phyloP scores from a whole-genome alignment of 2,113 vertebrate genomes.

The Proteles cristata region DNA sequence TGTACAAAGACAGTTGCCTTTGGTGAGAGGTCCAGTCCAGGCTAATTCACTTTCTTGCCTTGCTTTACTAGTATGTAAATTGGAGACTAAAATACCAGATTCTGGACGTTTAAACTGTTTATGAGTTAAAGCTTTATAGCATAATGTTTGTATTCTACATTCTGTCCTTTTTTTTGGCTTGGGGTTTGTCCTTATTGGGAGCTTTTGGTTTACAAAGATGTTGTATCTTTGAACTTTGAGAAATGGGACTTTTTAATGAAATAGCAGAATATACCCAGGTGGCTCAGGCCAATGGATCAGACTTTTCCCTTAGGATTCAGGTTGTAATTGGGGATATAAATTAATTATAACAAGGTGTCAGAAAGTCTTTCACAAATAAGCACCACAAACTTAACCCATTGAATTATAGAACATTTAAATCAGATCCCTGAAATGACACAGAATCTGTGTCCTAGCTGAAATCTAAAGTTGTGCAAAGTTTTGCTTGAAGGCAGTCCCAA shows the following conservation, averaged over 20 bases:
- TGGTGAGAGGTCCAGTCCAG: neutral
- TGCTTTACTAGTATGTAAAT: neutral
- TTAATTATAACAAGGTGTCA: slow-evolving; percentile 91
- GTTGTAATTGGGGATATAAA: slow-evolving; percentile 80
- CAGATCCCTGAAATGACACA: slow-evolving; percentile 87
- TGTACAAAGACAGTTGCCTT: neutral
- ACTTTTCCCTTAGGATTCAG: slow-evolving; percentile 74
- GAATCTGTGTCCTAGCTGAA: slow-evolving; percentile 80
- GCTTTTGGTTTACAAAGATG: slow-evolving; percentile 63
- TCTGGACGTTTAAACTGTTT: neutral
- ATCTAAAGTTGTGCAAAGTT: slow-evolving; percentile 83
- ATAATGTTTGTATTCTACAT: neutral
- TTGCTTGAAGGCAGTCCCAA: slow-evolving; percentile 82
- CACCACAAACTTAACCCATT: slow-evolving; percentile 84
- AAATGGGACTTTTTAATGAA: slow-evolving; percentile 54
- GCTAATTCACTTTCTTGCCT: neutral
- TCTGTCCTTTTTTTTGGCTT: neutral
- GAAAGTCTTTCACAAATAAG: slow-evolving; percentile 92
- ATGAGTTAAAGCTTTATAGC: neutral
- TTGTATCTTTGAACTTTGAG: slow-evolving; percentile 10
- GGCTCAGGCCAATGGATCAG: slow-evolving; percentile 72
- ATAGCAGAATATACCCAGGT: slow-evolving; percentile 74
- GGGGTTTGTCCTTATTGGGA: neutral
- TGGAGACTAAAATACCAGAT: neutral
- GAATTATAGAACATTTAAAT: slow-evolving; percentile 87